phyloP scores from a whole-genome alignment of 1,140 invertebrate genomes.

The Oryctes rhinoceros region DNA sequence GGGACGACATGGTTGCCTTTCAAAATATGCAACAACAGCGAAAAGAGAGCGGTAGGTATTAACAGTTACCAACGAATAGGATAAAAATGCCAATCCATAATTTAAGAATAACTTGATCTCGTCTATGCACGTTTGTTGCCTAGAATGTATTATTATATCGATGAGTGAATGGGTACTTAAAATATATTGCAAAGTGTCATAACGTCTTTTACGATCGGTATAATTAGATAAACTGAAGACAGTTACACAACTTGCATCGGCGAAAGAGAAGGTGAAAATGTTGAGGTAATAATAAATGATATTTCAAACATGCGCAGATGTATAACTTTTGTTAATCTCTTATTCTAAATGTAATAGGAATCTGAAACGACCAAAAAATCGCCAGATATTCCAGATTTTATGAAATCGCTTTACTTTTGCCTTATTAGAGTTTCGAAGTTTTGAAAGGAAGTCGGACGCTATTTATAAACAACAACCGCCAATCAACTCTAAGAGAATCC shows the following conservation, averaged over 20 bases:
- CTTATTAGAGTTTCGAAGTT: no score
- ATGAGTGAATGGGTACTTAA: slow-evolving; percentile 25
- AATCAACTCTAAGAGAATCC: no score
- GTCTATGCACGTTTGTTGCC: not conserved
- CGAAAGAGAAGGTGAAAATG: not conserved
- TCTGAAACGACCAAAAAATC: no score
- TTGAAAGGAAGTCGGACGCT: no score
- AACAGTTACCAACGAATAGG: not conserved
- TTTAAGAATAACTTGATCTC: not conserved
- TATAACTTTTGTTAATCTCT: no score
- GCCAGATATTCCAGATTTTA: no score
- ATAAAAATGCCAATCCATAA: not conserved
- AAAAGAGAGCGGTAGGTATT: not conserved
- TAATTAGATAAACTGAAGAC: slow-evolving; percentile 17
- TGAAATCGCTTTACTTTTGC: no score
- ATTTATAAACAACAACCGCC: no score
- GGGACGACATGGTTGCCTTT: not conserved
- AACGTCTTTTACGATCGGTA: not conserved
- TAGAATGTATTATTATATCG: not conserved
- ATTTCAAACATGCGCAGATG: no score
- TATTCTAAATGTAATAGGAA: no score
- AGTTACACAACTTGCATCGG: not conserved
- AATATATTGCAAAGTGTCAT: not conserved
- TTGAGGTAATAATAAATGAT: no score
- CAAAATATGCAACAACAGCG: not conserved